phyloP scores from a whole-genome alignment of 2,113 vertebrate species.

The Zootoca vivipara region DNA sequence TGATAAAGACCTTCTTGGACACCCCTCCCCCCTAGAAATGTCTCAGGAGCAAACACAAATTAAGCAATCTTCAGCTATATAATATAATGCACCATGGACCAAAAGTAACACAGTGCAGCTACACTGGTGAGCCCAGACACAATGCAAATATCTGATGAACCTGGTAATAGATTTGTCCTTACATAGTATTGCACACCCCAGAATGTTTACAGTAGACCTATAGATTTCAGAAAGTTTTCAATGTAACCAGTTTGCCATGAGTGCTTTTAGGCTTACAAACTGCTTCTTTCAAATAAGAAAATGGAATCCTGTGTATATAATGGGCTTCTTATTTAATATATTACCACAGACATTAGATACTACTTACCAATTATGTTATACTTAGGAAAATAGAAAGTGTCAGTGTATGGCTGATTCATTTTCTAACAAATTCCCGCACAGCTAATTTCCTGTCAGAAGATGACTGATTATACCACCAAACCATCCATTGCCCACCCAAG shows the following conservation, averaged over 20 bases:
- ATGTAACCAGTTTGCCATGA: background rate
- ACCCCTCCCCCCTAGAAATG: background rate
- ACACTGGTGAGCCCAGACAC: background rate
- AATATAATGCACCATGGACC: background rate
- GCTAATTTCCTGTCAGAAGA: conserved; percentile 23
- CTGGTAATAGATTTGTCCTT: background rate
- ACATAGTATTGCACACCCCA: background rate
- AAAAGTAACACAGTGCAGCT: background rate
- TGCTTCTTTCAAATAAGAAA: conserved; percentile 41
- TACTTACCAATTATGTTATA: conserved; percentile 27
- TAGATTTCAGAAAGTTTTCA: background rate
- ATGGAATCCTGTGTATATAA: conserved; percentile 26
- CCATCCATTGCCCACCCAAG: background rate
- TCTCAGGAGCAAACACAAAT: background rate
- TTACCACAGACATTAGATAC: conserved; percentile 17
- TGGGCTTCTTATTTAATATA: conserved; percentile 31
- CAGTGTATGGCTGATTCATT: conserved; percentile 35
- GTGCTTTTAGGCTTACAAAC: conserved; percentile 10
- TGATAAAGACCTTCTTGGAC: background rate
- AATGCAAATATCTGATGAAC: background rate
- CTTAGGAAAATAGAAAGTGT: conserved; percentile 5
- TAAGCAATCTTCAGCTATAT: background rate
- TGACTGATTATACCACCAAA: conserved; percentile 8
- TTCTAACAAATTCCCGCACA: conserved; percentile 18
- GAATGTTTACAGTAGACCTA: background rate